Evolutionary conservation across 1,140 invertebrate species (phyloP), one percentile per base, ranked within the genome.

Genomic region (Aphelinus atriplicis): DNA sequence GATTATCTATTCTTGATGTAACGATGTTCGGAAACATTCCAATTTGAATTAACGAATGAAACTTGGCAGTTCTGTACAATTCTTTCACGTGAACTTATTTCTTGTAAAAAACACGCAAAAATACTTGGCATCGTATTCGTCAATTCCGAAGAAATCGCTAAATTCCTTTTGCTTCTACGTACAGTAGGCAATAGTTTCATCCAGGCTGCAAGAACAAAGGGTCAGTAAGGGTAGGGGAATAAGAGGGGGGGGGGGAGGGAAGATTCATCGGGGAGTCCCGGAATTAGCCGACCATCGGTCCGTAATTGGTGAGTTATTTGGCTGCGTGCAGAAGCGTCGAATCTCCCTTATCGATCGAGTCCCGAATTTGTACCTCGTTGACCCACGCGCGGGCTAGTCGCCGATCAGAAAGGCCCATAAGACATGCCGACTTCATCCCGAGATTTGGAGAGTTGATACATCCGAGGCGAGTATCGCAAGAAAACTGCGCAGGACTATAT

Each of bases 261-360:
- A 75, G 73, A 72, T 75, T 74, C 78, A 78, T 61, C 72, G 60
- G 71, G 75, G 70, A 80, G 57, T 67, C 57, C 42, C 3, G 71
- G 60, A 80, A 61, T 73, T 73, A 73, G 65, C 43, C 51, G 57
- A 43, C 62, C 57, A 48, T 56, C 62, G 57, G 46, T 50, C 48
- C 50, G 1, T 68, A 73, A 73, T 73, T 67, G 57, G 50, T 67
- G 71, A 73, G 66, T 67, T 70, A 61, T 74, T 57, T 65, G 60
- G 7, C 46, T 7, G 1, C 1, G 1, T 2, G 9, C 10, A 75
- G 56, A 48, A 64, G 47, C 65, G 7, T 51, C 3, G 26, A 7
- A 63, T 4, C 46, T 48, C n/a, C n/a, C 3, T 3, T 7, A 61
- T 73, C 56, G 71, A 73, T 53, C 57, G 4, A 3, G 1, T 48